phyloP scores from a whole-genome alignment of 2,113 vertebrate genomes.

The Archocentrus centrarchus region DNA sequence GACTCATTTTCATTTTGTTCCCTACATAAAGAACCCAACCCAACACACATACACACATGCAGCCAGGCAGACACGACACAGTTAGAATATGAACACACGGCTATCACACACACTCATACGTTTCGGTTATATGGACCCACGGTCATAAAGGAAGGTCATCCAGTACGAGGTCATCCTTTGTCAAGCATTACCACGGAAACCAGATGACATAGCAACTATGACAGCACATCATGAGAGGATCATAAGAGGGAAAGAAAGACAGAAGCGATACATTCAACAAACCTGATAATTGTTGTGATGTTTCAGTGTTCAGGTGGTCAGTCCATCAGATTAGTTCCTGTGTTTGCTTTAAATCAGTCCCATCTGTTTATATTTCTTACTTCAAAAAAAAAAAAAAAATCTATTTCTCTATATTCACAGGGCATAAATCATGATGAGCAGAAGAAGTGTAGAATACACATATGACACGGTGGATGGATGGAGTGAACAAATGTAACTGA shows the following conservation, averaged over 20 bases:
- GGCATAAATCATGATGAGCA: not conserved
- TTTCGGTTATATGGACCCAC: not conserved
- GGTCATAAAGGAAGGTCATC: conserved; percentile 35
- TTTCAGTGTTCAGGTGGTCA: not conserved
- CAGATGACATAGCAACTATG: conserved; percentile 62
- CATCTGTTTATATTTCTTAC: not conserved
- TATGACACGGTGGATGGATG: conserved; percentile 12
- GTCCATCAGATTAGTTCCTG: not conserved
- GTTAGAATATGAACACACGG: not conserved
- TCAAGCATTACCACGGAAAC: conserved; percentile 58
- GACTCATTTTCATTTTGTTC: not conserved
- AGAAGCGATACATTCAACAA: conserved; percentile 14
- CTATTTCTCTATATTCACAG: not conserved
- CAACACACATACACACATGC: not conserved
- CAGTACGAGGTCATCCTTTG: conserved; percentile 13
- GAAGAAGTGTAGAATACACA: not conserved
- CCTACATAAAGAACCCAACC: not conserved
- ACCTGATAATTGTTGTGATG: conserved; percentile 47
- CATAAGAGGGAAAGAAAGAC: not conserved
- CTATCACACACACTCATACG: not conserved
- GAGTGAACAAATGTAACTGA: conserved; percentile 28
- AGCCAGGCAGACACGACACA: not conserved
- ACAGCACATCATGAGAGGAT: conserved; percentile 19
- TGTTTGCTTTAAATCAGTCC: not conserved
- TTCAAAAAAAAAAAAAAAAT: not conserved